phyloP scores from a whole-genome alignment of 92 coral and sea anemone genomes.

The Ricordea florida region DNA sequence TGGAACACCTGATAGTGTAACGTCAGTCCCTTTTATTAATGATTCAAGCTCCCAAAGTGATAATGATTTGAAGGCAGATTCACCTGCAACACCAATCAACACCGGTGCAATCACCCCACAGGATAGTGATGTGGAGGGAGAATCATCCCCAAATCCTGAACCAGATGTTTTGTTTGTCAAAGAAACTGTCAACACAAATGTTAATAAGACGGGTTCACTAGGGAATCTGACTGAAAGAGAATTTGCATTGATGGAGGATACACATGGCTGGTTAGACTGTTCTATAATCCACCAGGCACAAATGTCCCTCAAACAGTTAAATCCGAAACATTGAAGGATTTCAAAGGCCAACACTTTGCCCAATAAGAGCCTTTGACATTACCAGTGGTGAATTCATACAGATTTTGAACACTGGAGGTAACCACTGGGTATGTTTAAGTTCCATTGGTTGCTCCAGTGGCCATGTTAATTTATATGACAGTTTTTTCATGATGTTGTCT shows the following conservation, averaged over 20 bases:
- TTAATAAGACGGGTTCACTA: slow-evolving; percentile 34
- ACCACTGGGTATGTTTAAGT: slow-evolving; percentile 70
- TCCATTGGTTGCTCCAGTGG: slow-evolving; percentile 49
- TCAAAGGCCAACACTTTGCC: slow-evolving; percentile 74
- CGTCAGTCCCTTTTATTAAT: background rate
- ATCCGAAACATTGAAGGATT: slow-evolving; percentile 67
- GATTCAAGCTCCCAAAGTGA: slow-evolving; percentile 8
- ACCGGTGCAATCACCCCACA: slow-evolving; percentile 6
- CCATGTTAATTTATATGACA: slow-evolving; percentile 51
- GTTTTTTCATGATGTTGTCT: slow-evolving; percentile 55
- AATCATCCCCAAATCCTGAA: background rate
- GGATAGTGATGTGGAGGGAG: slow-evolving; percentile 13
- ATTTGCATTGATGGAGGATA: slow-evolving; percentile 32
- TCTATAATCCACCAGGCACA: slow-evolving; percentile 65
- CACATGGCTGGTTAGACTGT: slow-evolving; percentile 69
- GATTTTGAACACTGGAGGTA: slow-evolving; percentile 51
- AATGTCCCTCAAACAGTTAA: slow-evolving; percentile 31
- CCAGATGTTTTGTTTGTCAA: slow-evolving; percentile 17
- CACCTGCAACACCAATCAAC: slow-evolving; percentile 16
- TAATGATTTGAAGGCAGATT: background rate
- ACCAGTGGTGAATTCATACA: slow-evolving; percentile 57
- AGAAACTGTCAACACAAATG: slow-evolving; percentile 17
- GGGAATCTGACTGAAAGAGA: slow-evolving; percentile 38
- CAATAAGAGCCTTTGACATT: slow-evolving; percentile 40
- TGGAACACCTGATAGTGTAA: background rate